Conservation (phyloP, 2,113 vertebrate genomes). For the Dendrocopos noguchii region DNA sequence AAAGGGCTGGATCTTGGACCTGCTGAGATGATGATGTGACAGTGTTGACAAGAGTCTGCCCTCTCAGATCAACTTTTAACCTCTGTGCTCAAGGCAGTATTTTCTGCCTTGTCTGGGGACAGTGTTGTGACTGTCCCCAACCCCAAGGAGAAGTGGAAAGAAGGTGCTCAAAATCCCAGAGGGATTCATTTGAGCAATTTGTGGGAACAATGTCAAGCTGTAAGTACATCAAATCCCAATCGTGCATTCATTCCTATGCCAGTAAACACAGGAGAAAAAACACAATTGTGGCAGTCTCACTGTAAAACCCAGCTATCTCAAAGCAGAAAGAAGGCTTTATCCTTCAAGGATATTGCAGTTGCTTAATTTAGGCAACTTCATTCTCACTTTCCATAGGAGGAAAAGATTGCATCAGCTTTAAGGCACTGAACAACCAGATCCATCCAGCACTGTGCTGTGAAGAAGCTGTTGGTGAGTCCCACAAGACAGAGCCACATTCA, state of each 20-base stretch:
- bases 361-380: conserved; percentile 3
- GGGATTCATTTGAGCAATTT: not conserved
- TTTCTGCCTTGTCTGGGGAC: not conserved
- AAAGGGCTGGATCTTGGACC: conserved; percentile 37
- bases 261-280: conserved; percentile 3
- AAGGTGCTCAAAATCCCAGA: conserved; percentile 10
- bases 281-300: not conserved
- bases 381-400: conserved; percentile 21
- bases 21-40: not conserved
- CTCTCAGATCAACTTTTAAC: not conserved
- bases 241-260: conserved; percentile 6
- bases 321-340: conserved; percentile 45
- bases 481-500: conserved; percentile 18
- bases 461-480: not conserved
- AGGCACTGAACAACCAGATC: not conserved
- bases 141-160: not conserved
- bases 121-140: not conserved
- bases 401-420: not conserved
- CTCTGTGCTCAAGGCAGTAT: not conserved
- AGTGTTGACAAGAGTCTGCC: not conserved
- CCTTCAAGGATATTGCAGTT: not conserved
- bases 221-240: not conserved
- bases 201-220: not conserved
- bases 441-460: not conserved
- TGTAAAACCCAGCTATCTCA: not conserved